phyloP scores from a whole-genome alignment of 2,888 invertebrate species.

The Leptopilina drosophilae region DNA sequence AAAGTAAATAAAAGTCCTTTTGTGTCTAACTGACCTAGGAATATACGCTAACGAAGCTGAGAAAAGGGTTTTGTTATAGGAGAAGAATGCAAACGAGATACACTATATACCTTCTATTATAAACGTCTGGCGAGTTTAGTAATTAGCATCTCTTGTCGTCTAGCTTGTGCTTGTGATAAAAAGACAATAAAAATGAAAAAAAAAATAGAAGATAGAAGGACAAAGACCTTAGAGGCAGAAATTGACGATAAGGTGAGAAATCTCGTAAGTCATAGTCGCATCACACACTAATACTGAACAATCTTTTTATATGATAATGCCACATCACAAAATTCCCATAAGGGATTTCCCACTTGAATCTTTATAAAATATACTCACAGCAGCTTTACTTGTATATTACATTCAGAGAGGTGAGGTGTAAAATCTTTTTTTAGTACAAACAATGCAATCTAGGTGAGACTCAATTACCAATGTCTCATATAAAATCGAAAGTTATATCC shows the following conservation, averaged over 20 bases:
- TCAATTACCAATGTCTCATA: neutral
- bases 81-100: constrained; percentile 28
- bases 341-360: neutral
- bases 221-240: constrained; percentile 3
- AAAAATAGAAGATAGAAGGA: neutral
- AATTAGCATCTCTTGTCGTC: constrained; percentile 23
- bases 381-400: neutral
- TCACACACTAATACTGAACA: neutral
- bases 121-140: constrained; percentile 24
- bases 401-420: neutral
- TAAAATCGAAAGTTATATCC: constrained; percentile 22
- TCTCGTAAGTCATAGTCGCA: neutral
- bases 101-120: neutral
- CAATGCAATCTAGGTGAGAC: neutral
- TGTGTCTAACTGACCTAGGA: constrained; percentile 30
- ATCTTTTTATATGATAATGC: constrained; percentile 31
- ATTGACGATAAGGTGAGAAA: constrained; percentile 24
- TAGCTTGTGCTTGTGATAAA: neutral
- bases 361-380: neutral
- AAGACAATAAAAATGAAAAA: neutral
- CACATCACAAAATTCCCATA: neutral
- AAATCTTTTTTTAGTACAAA: neutral
- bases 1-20: constrained; percentile 21
- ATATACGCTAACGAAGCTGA: constrained; percentile 21
- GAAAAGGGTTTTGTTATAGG: constrained; percentile 14